Evolutionary conservation across 2,888 invertebrate species (phyloP), one percentile per base, ranked within the genome.

Genomic region (Mimumesa dahlbomi): DNA sequence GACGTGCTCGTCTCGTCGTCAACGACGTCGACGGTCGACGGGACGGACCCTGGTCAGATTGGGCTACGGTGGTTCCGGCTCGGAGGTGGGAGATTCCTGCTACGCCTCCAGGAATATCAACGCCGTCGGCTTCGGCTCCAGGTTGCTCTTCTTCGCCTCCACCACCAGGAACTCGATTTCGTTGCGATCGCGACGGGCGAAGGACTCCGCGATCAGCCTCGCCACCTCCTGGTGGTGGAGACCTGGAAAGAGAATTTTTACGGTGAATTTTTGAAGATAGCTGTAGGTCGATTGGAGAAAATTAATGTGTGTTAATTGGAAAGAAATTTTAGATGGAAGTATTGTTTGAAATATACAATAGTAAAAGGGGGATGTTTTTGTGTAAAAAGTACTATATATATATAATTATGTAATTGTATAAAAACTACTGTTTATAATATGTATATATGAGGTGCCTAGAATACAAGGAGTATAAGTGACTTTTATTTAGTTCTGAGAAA

Each of bases 111-210:
- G 91, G 91, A 96, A 96, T 91, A 96, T 96, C 76, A 96, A 91
- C 81, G 96, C 96, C 85, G 96, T 96, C 81, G 96, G 96, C 91
- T 96, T 96, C 85, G 96, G 96, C 91, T 96, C 96, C 90, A 96
- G 92, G 90, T 96, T 96, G 85, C 96, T 96, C 91, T 96, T 96
- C 91, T 96, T 96, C 82, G 96, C 96, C 91, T 96, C 96, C 78
- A 96, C 94, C 82, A 98, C 97, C 87, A 97, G 93, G 91, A 98
- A 96, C 91, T 97, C 97, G 90, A 98, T 96, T 89, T 96, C 95
- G 90, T 93, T 93, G 87, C 95, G 94, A 87, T 95, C 95, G 87
- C 95, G 93, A 89, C 96, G 94, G 62, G 97, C 97, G 91, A 97
- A 98, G 78, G 97, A 96, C 89, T 97, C 97, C 13, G 97, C 97